A percentile compares a stretch with the other conserved stretches of the same genome.
These are phyloP conservation scores for Gymnoscopelus braueri DNA, from an alignment of 2,797 vertebrate genomes.

Conservation along the genomic window DNA sequence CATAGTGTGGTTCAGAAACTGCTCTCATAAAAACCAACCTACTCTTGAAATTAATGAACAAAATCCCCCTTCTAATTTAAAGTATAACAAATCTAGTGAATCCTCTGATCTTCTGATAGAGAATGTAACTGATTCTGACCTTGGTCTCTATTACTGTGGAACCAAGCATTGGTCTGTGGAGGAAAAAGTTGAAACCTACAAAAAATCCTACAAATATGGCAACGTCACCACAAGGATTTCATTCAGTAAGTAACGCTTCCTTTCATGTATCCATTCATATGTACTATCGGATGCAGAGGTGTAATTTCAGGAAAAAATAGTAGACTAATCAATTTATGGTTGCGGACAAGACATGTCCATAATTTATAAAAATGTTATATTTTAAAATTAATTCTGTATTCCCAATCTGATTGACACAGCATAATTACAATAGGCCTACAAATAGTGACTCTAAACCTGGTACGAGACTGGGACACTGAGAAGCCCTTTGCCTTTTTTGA, in stretches of 20 bases:
- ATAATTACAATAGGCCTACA: no score
- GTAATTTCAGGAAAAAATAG: no score
- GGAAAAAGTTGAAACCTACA: not conserved
- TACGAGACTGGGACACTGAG: no score
- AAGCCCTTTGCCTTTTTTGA: no score
- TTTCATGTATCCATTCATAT: no score
- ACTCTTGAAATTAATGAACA: not conserved
- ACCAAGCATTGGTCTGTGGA: not conserved
- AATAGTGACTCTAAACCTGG: no score
- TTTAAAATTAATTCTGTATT: no score
- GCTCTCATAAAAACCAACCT: constrained; percentile 16
- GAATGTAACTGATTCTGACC: constrained; percentile 23
- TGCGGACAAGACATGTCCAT: no score
- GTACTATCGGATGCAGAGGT: no score
- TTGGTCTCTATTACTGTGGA: constrained; percentile 39
- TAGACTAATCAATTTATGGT: no score
- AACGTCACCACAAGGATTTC: constrained; percentile 4
- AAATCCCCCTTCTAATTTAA: not conserved
- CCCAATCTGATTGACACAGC: no score
- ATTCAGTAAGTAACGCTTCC: constrained; percentile 3
- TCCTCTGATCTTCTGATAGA: constrained; percentile 14
- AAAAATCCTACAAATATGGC: constrained; percentile 8
- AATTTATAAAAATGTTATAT: no score
- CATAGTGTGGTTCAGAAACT: constrained; percentile 23
- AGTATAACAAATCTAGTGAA: not conserved